Percentiles rank a stretch among this genome's conserved stretches.
phyloP scores from a whole-genome alignment of 2,888 invertebrate genomes.

The Charanyca ferruginea region DNA sequence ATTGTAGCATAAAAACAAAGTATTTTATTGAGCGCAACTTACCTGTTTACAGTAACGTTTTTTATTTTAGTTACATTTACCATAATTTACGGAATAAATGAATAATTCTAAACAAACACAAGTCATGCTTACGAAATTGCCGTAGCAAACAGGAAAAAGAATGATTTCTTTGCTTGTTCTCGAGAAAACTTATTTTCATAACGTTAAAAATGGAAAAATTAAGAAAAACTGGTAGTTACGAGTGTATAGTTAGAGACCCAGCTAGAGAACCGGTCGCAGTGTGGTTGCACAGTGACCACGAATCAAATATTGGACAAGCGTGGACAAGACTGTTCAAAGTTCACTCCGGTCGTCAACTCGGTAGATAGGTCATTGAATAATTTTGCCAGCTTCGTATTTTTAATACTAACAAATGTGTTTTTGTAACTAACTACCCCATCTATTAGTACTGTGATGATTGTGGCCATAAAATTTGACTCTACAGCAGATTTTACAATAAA shows the following conservation, averaged over 20 bases:
- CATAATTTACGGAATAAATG: constrained; percentile 51
- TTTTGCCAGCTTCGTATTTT: constrained; percentile 8
- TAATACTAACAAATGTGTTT: constrained; percentile 40
- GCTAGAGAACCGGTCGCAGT: constrained; percentile 40
- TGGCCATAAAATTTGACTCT: constrained; percentile 13
- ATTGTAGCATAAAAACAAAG: constrained; percentile 7
- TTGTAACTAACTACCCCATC: not conserved
- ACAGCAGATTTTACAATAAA: not conserved
- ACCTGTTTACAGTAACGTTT: not conserved
- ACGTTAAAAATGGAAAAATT: not conserved
- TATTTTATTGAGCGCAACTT: not conserved
- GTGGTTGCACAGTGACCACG: constrained; percentile 1
- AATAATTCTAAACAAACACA: constrained; percentile 52
- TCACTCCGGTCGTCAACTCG: constrained; percentile 23
- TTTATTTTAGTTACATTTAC: constrained; percentile 19
- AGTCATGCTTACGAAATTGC: constrained; percentile 54
- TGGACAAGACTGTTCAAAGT: constrained; percentile 47
- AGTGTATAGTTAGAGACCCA: not conserved
- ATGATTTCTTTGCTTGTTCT: not conserved
- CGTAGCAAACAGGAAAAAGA: constrained; percentile 7
- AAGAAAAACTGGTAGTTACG: not conserved
- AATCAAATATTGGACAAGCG: constrained; percentile 46
- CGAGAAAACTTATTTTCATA: constrained; percentile 10
- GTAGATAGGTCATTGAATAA: constrained; percentile 10
- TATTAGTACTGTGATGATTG: constrained; percentile 2